Evolutionary conservation across 2,797 vertebrate species (phyloP), one percentile per base, ranked within the genome.

Genomic region (Argyrosomus regius): DNA sequence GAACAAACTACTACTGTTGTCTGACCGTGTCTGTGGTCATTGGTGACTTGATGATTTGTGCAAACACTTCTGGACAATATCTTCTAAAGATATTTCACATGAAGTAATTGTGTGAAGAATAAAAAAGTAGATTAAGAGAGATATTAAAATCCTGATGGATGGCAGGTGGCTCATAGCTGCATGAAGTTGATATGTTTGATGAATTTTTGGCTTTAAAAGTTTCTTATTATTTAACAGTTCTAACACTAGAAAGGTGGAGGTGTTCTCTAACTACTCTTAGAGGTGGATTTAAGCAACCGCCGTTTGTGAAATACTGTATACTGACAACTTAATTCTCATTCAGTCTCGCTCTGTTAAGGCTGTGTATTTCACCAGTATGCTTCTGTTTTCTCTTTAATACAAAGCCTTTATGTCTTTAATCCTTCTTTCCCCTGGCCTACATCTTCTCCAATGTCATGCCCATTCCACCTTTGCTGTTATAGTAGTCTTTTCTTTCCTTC

Each of bases 321-420:
- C 43, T 45, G 13, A 45, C 13, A 14, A 12, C 43, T 45, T 45
- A 45, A 45, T 4, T 13, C 43, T 14, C 13, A 45, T 45, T 14
- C 3, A 45, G 13, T 14, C 43, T 45, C 13, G 43, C 43, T 45
- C 43, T 14, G 11, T 45, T 45, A 5, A 45, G 43, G 43, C 6
- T 14, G 6, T 12, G 3, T 18, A 31, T 66, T 45, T 43, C 39
- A 53, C 14, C 18, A n/a, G 18, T 20, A 46, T 39, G 39, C 50
- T 72, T 54, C 46, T 59, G 11, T 57, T n/a, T 24, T 50, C 17
- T 26, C 18, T 48, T 53, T 28, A 46, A 52, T n/a, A 52, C 56
- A 76, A 68, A 52, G 11, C 20, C 18, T 65, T 75, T 72, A 45
- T 60, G 28, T 62, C 26, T 53, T 45, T 41, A 46, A 75, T 28